Conservation (phyloP, 2,888 invertebrate species). For the Apomyelois bistriatella region DNA sequence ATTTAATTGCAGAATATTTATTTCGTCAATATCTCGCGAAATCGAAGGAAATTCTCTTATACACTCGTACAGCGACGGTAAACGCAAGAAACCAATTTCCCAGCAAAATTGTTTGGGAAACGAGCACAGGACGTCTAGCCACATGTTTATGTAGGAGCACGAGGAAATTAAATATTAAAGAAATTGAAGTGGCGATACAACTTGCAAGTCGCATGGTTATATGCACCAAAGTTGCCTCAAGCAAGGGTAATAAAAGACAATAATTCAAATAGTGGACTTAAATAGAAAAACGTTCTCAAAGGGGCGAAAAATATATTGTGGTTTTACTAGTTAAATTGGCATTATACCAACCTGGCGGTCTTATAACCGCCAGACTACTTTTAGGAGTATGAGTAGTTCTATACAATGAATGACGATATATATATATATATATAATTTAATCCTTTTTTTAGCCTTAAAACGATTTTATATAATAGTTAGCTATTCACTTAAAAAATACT, state of each 20-base stretch:
- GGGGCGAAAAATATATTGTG: too few species aligned
- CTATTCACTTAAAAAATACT: too few species aligned
- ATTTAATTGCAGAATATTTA: not conserved
- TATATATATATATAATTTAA: too few species aligned
- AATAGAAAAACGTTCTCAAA: too few species aligned
- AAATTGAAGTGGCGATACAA: constrained; percentile 2
- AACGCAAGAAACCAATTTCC: constrained; percentile 12
- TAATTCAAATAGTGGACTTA: not conserved
- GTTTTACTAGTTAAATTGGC: too few species aligned
- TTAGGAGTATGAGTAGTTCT: too few species aligned
- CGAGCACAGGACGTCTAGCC: constrained; percentile 8
- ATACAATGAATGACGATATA: too few species aligned
- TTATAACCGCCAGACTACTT: too few species aligned
- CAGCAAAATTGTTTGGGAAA: constrained; percentile 13
- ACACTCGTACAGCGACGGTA: constrained; percentile 1
- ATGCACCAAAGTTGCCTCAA: not conserved
- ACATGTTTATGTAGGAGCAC: constrained; percentile 6
- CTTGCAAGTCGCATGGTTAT: not conserved
- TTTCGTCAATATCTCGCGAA: not conserved
- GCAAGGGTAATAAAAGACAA: not conserved
- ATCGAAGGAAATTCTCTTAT: constrained; percentile 7
- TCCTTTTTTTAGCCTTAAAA: too few species aligned
- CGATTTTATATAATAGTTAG: too few species aligned
- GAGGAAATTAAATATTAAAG: constrained; percentile 13
- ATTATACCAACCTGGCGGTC: too few species aligned